These are phyloP conservation scores for Pherbina coryleti DNA, from an alignment of 2,888 invertebrate genomes.

Conservation along the genomic window DNA sequence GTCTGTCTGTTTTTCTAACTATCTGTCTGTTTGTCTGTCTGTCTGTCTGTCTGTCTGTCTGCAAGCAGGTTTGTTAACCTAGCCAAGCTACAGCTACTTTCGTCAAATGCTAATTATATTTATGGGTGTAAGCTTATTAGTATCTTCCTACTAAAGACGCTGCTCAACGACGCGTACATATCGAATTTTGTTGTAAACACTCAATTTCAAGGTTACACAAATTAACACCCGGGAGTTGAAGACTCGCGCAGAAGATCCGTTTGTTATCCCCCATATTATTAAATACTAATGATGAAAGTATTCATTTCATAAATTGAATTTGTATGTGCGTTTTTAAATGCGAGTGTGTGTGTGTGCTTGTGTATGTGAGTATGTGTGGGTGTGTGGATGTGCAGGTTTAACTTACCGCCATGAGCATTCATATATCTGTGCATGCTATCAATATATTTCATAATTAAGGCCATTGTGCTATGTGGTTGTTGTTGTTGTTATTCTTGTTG, in stretches of 20 bases:
- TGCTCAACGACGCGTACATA: not conserved
- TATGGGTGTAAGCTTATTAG: slow-evolving; percentile 56
- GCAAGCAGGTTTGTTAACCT: not conserved
- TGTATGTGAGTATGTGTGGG: not conserved
- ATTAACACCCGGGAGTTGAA: slow-evolving; percentile 51
- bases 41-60: not conserved
- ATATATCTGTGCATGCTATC: slow-evolving; percentile 83
- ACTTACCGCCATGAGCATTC: slow-evolving; percentile 87
- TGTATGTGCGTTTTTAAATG: too few relatives aligned
- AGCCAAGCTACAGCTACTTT: not conserved
- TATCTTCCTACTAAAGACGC: slow-evolving; percentile 56
- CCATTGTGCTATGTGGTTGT: slow-evolving; percentile 73
- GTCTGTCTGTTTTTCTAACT: too few relatives aligned
- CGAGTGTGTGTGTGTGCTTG: not conserved
- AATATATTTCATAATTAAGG: slow-evolving; percentile 84
- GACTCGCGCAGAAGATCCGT: not conserved
- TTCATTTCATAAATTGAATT: not conserved
- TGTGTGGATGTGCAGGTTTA: not conserved
- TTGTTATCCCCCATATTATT: not conserved
- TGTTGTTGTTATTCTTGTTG: too few relatives aligned
- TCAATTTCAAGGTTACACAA: slow-evolving; percentile 57
- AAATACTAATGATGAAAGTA: not conserved
- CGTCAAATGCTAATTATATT: slow-evolving; percentile 3
- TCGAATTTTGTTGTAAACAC: slow-evolving; percentile 10
- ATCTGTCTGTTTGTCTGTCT: not conserved